Percentiles rank a stretch among this genome's conserved stretches.
phyloP scores from a whole-genome alignment of 2,888 invertebrate species.

The Eudasyphora cyanicolor region DNA sequence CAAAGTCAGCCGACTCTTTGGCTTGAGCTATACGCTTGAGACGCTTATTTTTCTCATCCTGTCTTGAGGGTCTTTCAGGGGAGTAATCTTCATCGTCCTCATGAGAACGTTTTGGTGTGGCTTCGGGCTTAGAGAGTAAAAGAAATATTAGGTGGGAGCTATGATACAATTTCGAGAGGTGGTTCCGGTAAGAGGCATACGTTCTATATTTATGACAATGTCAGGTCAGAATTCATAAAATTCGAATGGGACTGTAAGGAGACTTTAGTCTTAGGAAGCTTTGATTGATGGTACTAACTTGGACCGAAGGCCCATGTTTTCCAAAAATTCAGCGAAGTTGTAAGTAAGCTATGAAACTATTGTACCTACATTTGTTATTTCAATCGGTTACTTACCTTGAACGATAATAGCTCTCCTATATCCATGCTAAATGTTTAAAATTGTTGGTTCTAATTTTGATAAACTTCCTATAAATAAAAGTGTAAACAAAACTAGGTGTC shows the following conservation, averaged over 20 bases:
- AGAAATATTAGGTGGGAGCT: background rate
- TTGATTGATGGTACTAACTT: too few species aligned
- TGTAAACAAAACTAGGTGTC: slow-evolving; percentile 49
- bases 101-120: slow-evolving; percentile 87
- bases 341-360: too few species aligned
- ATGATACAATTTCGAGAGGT: background rate
- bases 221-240: too few species aligned
- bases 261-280: background rate
- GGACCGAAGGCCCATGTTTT: background rate
- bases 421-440: slow-evolving; percentile 80
- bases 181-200: background rate
- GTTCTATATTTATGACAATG: too few species aligned
- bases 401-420: slow-evolving; percentile 82
- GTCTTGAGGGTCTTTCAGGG: slow-evolving; percentile 80
- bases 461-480: background rate
- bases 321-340: background rate
- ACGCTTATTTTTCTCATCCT: slow-evolving; percentile 83
- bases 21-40: slow-evolving; percentile 83
- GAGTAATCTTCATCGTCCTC: slow-evolving; percentile 83
- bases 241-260: too few species aligned
- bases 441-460: too few species aligned
- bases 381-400: slow-evolving; percentile 79
- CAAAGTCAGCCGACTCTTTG: slow-evolving; percentile 81
- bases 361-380: background rate
- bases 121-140: slow-evolving; percentile 88